Percentiles rank a stretch among this genome's conserved stretches.
Conservation (phyloP, 2,113 vertebrate species). For the Pachyramphus minor region DNA sequence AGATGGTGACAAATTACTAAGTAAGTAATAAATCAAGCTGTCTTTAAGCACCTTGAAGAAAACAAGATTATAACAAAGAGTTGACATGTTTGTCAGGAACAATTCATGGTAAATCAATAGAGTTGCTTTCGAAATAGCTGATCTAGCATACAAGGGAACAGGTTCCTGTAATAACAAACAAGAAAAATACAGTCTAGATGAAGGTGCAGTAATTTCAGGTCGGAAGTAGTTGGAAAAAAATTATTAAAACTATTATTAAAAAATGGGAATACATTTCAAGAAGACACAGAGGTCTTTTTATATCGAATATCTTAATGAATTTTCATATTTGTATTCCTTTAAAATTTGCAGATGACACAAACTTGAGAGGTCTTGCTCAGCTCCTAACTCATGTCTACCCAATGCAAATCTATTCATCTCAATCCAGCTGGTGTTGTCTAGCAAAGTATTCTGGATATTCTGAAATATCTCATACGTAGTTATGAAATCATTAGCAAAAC, state of each 20-base stretch:
- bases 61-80: neutral
- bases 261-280: neutral
- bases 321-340: neutral
- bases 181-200: neutral
- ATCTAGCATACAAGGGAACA: neutral
- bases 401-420: neutral
- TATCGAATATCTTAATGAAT: neutral
- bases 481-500: neutral
- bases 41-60: slow-evolving; percentile 10
- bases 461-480: neutral
- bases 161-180: neutral
- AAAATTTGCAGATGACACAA: neutral
- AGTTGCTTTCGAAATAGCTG: slow-evolving; percentile 10
- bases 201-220: neutral
- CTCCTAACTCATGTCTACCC: neutral
- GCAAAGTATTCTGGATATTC: neutral
- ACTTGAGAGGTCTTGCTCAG: neutral
- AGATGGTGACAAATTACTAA: neutral
- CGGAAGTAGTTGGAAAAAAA: neutral
- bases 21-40: slow-evolving; percentile 10
- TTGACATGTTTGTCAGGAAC: neutral
- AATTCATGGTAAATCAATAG: slow-evolving; percentile 1
- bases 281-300: neutral
- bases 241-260: neutral
- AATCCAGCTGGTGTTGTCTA: neutral